phyloP scores from a whole-genome alignment of 1,140 invertebrate species.

The Drosophila teissieri region DNA sequence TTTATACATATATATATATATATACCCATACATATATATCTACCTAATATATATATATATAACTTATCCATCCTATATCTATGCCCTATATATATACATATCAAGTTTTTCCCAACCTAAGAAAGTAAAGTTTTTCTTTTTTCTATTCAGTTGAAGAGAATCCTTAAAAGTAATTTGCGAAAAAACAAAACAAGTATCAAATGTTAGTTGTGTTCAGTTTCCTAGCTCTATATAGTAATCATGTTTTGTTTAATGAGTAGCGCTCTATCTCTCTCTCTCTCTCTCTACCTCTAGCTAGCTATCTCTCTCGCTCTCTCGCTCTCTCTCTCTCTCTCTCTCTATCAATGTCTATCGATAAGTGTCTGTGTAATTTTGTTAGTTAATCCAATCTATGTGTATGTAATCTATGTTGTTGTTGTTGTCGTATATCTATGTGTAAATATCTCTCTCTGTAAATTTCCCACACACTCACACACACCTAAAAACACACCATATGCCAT shows the following conservation, averaged over 20 bases:
- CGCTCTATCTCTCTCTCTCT: constrained; percentile 41
- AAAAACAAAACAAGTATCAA: constrained; percentile 12
- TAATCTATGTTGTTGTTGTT: constrained; percentile 46
- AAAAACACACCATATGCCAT: constrained; percentile 43
- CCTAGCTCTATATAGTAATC: constrained; percentile 40
- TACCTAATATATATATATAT: constrained; percentile 49
- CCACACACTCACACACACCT: constrained; percentile 11
- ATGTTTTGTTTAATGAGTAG: constrained; percentile 52
- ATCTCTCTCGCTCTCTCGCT: constrained; percentile 36
- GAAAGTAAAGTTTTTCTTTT: constrained; percentile 32
- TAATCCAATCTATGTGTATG: constrained; percentile 31
- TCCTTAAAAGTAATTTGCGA: constrained; percentile 19
- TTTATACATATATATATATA: constrained; percentile 64
- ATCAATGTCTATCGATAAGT: constrained; percentile 44
- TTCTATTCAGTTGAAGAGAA: constrained; percentile 32
- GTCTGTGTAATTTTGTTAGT: constrained; percentile 49
- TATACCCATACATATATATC: constrained; percentile 49
- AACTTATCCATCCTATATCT: constrained; percentile 34
- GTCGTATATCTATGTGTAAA: constrained; percentile 24
- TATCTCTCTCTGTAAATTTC: constrained; percentile 30
- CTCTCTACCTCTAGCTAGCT: constrained; percentile 26
- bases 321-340: constrained; percentile 17
- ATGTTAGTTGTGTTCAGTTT: constrained; percentile 47
- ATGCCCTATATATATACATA: constrained; percentile 44
- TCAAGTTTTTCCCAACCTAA: constrained; percentile 23